Conservation (phyloP, 2,797 vertebrate genomes). For the Ataeniobius toweri region DNA sequence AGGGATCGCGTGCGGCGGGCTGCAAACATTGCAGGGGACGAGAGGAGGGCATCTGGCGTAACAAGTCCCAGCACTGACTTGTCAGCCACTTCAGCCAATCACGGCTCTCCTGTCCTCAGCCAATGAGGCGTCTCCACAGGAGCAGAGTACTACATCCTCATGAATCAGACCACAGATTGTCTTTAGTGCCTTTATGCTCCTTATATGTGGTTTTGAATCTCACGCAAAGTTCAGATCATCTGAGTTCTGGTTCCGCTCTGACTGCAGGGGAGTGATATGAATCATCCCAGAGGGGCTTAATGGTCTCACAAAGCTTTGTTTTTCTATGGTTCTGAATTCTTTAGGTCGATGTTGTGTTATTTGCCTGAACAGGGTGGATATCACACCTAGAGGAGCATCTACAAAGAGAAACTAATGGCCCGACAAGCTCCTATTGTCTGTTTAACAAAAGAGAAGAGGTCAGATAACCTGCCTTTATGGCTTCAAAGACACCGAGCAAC, state of each 20-base stretch:
- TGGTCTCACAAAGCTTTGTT: conserved; percentile 13
- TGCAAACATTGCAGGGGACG: conserved; percentile 82
- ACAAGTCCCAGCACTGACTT: conserved; percentile 68
- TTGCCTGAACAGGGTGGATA: conserved; percentile 53
- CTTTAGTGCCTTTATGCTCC: conserved; percentile 3
- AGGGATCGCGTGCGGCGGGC: conserved; percentile 80
- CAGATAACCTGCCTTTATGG: conserved; percentile 59
- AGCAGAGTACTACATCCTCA: conserved; percentile 68
- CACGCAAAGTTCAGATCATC: conserved; percentile 23
- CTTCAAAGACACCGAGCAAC: conserved; percentile 55
- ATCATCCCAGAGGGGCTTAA: conserved; percentile 15
- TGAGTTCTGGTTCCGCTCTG: conserved; percentile 12
- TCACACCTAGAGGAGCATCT: conserved; percentile 71
- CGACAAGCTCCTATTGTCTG: conserved; percentile 71
- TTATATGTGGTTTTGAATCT: conserved; percentile 1
- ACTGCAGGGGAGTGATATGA: conserved; percentile 22
- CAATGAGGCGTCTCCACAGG: conserved; percentile 53
- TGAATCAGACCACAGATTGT: conserved; percentile 35
- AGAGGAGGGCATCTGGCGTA: conserved; percentile 79
- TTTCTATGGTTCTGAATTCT: conserved; percentile 19
- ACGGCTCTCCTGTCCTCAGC: conserved; percentile 32
- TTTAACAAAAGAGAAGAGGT: conserved; percentile 69
- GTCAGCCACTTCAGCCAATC: conserved; percentile 68
- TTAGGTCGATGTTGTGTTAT: conserved; percentile 13
- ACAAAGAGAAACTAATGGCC: conserved; percentile 75